phyloP scores from a whole-genome alignment of 53 echinoderm and acorn worm species.

The Holothuria leucospilota region DNA sequence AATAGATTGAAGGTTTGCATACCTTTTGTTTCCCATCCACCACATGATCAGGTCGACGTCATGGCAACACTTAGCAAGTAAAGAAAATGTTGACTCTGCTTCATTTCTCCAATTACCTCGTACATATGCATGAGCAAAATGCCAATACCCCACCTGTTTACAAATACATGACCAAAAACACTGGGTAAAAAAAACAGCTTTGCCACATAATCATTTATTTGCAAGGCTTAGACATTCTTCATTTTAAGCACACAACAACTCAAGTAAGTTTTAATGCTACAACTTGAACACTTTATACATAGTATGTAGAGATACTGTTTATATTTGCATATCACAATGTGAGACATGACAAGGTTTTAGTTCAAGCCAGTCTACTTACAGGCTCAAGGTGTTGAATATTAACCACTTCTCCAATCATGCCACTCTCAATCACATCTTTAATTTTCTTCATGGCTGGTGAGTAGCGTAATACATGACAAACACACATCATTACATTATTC shows the following conservation, averaged over 20 bases:
- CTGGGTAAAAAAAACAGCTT: no score
- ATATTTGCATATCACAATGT: no score
- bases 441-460: conserved; percentile 77
- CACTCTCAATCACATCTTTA: conserved; percentile 81
- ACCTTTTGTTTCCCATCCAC: conserved; percentile 71
- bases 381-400: conserved; percentile 91
- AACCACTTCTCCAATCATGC: conserved; percentile 85
- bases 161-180: no score
- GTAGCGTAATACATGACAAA: conserved; percentile 83
- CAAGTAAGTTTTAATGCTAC: no score
- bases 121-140: conserved; percentile 95
- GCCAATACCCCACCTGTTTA: conserved; percentile 82
- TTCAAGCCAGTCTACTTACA: conserved; percentile 48
- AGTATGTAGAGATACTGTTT: no score
- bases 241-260: no score
- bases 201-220: no score
- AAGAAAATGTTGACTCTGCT: conserved; percentile 79
- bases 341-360: no score
- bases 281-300: no score
- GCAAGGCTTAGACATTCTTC: no score
- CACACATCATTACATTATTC: conserved; percentile 79
- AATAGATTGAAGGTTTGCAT: neutral
- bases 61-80: conserved; percentile 97
- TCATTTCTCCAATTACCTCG: conserved; percentile 90
- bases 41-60: conserved; percentile 91